Percentiles rank a stretch among this genome's conserved stretches.
Evolutionary conservation across 2,888 invertebrate species (phyloP).

Genomic region (Meloe dianella): DNA sequence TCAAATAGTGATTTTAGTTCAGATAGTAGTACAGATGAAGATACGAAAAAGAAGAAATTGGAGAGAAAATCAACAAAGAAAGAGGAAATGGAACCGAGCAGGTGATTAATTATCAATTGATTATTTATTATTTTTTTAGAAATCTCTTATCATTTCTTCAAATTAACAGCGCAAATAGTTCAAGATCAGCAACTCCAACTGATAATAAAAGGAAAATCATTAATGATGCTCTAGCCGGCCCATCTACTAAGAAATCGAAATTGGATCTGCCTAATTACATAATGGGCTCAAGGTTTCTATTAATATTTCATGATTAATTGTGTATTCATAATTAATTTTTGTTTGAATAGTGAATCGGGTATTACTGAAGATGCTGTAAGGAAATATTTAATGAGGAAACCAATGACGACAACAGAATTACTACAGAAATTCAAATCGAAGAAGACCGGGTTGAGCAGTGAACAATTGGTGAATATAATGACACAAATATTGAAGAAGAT

Average conservation of each 20-base stretch:
- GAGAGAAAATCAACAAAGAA: conserved; percentile 59
- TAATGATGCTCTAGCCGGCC: conserved; percentile 59
- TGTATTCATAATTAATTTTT: conserved; percentile 12
- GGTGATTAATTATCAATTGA: conserved; percentile 34
- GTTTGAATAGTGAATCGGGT: conserved; percentile 73
- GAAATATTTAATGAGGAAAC: conserved; percentile 93
- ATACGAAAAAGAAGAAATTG: conserved; percentile 66
- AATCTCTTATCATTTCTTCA: too few species aligned
- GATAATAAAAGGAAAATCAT: conserved; percentile 58
- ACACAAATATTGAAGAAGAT: conserved; percentile 94
- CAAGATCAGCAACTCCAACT: conserved; percentile 63
- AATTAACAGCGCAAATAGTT: conserved; percentile 62
- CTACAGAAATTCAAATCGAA: conserved; percentile 95
- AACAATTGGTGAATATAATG: conserved; percentile 91
- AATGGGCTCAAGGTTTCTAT: conserved; percentile 59
- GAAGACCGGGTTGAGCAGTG: conserved; percentile 87
- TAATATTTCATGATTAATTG: conserved; percentile 13
- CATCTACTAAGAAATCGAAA: conserved; percentile 64
- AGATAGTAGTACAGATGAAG: conserved; percentile 73
- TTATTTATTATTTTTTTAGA: conserved; percentile 8
- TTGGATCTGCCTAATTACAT: conserved; percentile 62
- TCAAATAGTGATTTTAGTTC: conserved; percentile 67
- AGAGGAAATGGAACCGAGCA: conserved; percentile 57
- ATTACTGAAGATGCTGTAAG: conserved; percentile 95
- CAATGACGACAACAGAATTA: conserved; percentile 96